Evolutionary conservation across 2,888 invertebrate genomes (phyloP).

Genomic region (Liopterus haemorrhoidalis): DNA sequence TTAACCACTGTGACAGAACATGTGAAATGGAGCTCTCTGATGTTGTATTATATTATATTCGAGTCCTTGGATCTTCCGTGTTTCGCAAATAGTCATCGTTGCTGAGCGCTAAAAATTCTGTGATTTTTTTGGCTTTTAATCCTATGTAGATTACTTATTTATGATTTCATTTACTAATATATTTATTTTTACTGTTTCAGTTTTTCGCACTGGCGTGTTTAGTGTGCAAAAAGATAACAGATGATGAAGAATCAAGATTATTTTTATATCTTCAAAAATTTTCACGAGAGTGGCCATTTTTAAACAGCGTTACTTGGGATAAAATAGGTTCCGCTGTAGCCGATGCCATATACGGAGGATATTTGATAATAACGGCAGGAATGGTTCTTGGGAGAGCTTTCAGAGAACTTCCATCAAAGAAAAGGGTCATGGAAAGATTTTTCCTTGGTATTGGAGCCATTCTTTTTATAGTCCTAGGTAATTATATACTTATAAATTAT

Average conservation of each 20-base stretch:
- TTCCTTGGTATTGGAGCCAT: constrained; percentile 64
- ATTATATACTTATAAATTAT: constrained; percentile 31
- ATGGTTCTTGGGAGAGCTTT: constrained; percentile 59
- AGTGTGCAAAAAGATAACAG: constrained; percentile 63
- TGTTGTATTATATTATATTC: too few relatives aligned
- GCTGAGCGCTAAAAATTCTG: not conserved
- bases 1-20: too few relatives aligned
- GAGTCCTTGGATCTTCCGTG: constrained; percentile 23
- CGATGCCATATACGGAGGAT: constrained; percentile 62
- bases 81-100: too few relatives aligned
- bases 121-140: not conserved
- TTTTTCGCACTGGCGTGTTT: constrained; percentile 61
- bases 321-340: constrained; percentile 62
- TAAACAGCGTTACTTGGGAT: constrained; percentile 70
- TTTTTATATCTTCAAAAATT: constrained; percentile 64
- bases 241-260: constrained; percentile 64
- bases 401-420: constrained; percentile 59
- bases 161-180: constrained; percentile 3
- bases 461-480: constrained; percentile 62
- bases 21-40: too few relatives aligned
- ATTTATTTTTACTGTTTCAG: constrained; percentile 45
- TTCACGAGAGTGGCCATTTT: constrained; percentile 68
- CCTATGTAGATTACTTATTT: not conserved
- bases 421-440: constrained; percentile 60
- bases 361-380: constrained; percentile 64